A percentile compares a stretch with the other conserved stretches of the same genome.
Conservation (phyloP, 2,888 invertebrate genomes). For the Tolmerus cingulatus region DNA sequence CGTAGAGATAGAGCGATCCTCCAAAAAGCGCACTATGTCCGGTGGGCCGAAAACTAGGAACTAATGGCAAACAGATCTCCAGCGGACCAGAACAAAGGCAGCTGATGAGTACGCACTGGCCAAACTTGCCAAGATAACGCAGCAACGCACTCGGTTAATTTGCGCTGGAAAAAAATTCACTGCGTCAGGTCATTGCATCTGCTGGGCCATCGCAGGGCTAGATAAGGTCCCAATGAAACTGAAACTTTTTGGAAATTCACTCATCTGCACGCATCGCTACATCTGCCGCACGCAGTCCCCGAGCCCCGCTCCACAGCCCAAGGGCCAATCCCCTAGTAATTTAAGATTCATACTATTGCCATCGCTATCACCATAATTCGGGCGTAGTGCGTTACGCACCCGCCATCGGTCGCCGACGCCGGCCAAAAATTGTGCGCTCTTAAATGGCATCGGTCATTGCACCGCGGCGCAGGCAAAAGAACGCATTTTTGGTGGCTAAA, state of each 20-base stretch:
- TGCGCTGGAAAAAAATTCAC: constrained; percentile 14
- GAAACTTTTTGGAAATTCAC: constrained; percentile 7
- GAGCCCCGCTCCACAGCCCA: background rate
- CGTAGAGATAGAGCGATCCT: background rate
- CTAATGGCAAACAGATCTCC: background rate
- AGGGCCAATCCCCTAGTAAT: background rate
- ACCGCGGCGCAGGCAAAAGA: constrained; percentile 11
- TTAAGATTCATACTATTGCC: constrained; percentile 6
- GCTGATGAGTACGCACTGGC: background rate
- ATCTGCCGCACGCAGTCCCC: background rate
- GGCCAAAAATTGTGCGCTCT: constrained; percentile 22
- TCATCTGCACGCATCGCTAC: background rate
- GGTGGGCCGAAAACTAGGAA: background rate
- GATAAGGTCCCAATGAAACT: constrained; percentile 5
- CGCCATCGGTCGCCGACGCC: background rate
- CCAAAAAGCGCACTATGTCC: background rate
- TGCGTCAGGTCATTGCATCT: constrained; percentile 33
- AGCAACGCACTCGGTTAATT: background rate
- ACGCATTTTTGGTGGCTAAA: constrained; percentile 1
- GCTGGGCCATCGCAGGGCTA: background rate
- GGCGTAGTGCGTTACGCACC: background rate
- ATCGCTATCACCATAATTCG: background rate
- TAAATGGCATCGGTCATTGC: constrained; percentile 36
- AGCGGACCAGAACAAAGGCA: background rate
- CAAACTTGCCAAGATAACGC: background rate